phyloP scores from a whole-genome alignment of 1,140 invertebrate genomes.

The Meteorus sp. region DNA sequence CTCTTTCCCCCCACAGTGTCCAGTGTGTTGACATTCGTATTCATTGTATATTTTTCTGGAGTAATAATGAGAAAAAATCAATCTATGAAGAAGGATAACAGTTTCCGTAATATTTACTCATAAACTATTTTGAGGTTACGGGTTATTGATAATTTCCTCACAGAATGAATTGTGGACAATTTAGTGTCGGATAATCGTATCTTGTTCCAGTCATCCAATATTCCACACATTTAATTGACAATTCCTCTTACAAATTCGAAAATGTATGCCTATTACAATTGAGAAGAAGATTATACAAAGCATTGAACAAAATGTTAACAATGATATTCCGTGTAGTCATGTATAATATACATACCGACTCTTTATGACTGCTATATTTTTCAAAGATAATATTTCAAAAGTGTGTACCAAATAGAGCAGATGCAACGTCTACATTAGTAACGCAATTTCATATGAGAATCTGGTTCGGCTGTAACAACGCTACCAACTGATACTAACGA shows the following conservation, averaged over 20 bases:
- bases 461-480: constrained; percentile 14
- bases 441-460: no score
- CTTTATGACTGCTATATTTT: background rate
- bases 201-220: background rate
- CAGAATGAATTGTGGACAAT: no score
- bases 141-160: no score
- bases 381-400: background rate
- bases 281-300: no score
- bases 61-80: constrained; percentile 5
- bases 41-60: constrained; percentile 13
- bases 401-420: background rate
- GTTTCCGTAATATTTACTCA: background rate
- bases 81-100: background rate
- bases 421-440: background rate
- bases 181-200: background rate
- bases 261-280: no score
- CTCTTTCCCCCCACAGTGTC: constrained; percentile 46
- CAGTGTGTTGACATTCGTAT: constrained; percentile 31
- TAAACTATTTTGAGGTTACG: no score
- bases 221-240: constrained; percentile 15
- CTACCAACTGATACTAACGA: no score
- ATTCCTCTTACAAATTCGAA: no score
- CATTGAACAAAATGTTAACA: no score
- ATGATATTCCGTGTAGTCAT: no score
- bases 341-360: constrained; percentile 1